A percentile compares a stretch with the other conserved stretches of the same genome.
Conservation (phyloP, 2,888 invertebrate genomes). For the Timema cristinae region DNA sequence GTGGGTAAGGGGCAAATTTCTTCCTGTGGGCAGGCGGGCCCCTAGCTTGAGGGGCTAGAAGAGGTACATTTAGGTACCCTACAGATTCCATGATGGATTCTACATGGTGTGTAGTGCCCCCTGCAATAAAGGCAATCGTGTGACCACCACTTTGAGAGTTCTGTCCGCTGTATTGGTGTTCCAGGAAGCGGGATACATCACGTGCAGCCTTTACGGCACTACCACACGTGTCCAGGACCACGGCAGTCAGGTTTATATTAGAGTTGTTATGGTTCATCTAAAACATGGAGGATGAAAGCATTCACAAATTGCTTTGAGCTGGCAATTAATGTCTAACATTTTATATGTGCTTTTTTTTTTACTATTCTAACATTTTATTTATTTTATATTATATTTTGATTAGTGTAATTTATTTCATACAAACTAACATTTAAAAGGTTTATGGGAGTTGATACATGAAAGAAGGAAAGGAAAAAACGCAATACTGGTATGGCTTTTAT, state of each 20-base stretch:
- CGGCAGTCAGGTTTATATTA: conserved; percentile 36
- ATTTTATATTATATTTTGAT: too few relatives aligned
- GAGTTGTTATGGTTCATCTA: conserved; percentile 30
- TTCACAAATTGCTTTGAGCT: too few relatives aligned
- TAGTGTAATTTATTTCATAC: too few relatives aligned
- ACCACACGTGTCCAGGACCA: conserved; percentile 40
- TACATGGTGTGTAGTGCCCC: conserved; percentile 27
- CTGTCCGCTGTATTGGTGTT: conserved; percentile 11
- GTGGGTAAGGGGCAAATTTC: conserved; percentile 30
- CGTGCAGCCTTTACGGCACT: conserved; percentile 30
- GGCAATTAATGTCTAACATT: too few relatives aligned
- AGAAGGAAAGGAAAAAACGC: too few relatives aligned
- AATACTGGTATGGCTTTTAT: too few relatives aligned
- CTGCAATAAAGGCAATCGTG: conserved; percentile 30
- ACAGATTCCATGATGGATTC: conserved; percentile 27
- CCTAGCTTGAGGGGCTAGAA: conserved; percentile 29
- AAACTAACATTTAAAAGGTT: too few relatives aligned
- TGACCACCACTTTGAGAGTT: background rate
- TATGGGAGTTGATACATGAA: too few relatives aligned
- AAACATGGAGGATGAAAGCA: conserved; percentile 7
- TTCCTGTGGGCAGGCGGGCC: conserved; percentile 28
- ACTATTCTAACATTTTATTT: too few relatives aligned
- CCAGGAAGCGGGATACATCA: conserved; percentile 30
- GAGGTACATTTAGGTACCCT: conserved; percentile 30
- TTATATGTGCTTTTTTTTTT: too few relatives aligned